Percentiles rank a stretch among this genome's conserved stretches.
These are phyloP conservation scores for Melierax canorus DNA, from an alignment of 2,113 vertebrate species.

Conservation along the genomic window DNA sequence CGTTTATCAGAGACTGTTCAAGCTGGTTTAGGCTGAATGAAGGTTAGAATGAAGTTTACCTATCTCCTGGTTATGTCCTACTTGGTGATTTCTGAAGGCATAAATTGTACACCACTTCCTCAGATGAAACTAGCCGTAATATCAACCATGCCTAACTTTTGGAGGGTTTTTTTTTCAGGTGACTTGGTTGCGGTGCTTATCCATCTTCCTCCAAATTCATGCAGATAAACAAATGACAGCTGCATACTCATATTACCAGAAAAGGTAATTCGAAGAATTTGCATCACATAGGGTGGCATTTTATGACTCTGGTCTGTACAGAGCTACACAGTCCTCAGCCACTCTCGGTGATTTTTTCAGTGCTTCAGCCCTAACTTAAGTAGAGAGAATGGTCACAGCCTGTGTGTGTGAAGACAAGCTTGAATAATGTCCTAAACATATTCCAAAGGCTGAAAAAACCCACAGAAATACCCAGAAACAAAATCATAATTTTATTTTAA, in stretches of 20 bases:
- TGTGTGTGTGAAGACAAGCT: background rate
- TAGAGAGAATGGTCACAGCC: background rate
- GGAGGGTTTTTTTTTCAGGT: background rate
- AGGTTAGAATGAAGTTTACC: background rate
- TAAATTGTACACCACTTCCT: background rate
- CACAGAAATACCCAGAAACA: background rate
- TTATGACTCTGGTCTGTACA: background rate
- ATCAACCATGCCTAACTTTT: background rate
- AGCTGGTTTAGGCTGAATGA: background rate
- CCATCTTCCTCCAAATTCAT: background rate
- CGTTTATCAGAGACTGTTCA: background rate
- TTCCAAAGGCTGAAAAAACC: background rate
- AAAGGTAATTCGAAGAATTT: background rate
- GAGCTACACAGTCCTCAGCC: background rate
- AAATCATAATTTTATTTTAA: background rate
- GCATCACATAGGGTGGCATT: background rate
- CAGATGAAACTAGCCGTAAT: background rate
- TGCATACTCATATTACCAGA: background rate
- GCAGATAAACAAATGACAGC: background rate
- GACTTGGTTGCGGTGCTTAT: background rate
- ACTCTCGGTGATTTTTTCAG: background rate
- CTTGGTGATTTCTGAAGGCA: background rate
- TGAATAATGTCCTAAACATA: background rate
- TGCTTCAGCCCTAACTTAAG: background rate
- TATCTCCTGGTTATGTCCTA: background rate